Evolutionary conservation across 1,140 invertebrate species (phyloP).

Genomic region (Muscidifurax raptorellus): DNA sequence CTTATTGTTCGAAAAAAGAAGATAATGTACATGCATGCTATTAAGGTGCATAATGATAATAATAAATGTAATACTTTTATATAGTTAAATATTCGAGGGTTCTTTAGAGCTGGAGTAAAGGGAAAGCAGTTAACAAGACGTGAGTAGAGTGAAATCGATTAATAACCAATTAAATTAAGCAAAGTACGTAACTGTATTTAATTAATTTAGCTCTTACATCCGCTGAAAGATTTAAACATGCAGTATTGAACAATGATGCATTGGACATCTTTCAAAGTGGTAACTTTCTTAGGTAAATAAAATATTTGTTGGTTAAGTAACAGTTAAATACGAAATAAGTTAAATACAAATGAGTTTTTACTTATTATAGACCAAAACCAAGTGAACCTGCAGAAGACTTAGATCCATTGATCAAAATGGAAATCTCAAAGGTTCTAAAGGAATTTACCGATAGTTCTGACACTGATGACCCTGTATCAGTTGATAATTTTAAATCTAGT

Average conservation of each 20-base stretch:
- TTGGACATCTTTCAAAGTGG: constrained; percentile 41
- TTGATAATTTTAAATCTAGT: constrained; percentile 30
- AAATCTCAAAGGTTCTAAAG: constrained; percentile 26
- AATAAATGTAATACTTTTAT: constrained; percentile 2
- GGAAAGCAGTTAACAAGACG: constrained; percentile 36
- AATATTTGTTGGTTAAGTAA: neutral
- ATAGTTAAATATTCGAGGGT: constrained; percentile 37
- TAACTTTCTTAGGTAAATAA: constrained; percentile 22
- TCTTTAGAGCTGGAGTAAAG: constrained; percentile 46
- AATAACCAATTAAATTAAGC: neutral
- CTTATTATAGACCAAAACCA: neutral
- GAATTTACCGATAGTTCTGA: constrained; percentile 39
- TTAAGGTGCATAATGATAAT: neutral
- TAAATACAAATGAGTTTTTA: neutral
- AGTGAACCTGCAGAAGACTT: constrained; percentile 1
- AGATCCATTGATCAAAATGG: neutral
- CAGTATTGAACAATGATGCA: constrained; percentile 34
- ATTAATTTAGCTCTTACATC: constrained; percentile 29
- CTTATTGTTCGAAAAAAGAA: neutral
- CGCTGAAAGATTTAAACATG: constrained; percentile 39
- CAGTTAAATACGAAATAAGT: neutral
- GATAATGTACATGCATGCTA: neutral
- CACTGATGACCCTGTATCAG: neutral
- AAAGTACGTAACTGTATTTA: constrained; percentile 25
- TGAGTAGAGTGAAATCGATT: constrained; percentile 36